Percentiles rank a stretch among this genome's conserved stretches.
Conservation (phyloP, 2,888 invertebrate species). For the Pomacea canaliculata region DNA sequence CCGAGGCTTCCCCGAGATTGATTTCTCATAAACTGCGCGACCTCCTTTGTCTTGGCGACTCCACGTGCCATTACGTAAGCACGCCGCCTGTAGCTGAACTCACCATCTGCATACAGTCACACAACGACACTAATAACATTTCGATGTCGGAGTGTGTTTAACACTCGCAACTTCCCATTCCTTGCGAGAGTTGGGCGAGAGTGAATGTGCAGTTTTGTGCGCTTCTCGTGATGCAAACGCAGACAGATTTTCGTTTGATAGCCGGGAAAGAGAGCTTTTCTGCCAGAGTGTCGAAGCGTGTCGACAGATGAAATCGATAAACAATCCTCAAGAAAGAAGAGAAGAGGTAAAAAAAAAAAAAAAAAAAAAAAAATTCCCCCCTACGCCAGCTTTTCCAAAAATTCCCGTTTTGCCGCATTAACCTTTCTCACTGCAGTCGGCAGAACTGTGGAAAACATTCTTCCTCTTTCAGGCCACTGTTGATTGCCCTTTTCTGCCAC, state of each 20-base stretch:
- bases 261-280: not conserved
- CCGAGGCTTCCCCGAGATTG: not conserved
- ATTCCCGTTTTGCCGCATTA: too few species aligned
- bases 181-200: not conserved
- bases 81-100: not conserved
- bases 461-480: too few species aligned
- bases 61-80: not conserved
- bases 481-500: too few species aligned
- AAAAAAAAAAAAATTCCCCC: too few species aligned
- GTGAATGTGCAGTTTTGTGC: not conserved
- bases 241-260: not conserved
- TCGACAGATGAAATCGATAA: slow-evolving; percentile 1
- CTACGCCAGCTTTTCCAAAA: too few species aligned
- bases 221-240: not conserved
- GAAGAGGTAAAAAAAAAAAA: too few species aligned
- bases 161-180: not conserved
- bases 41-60: not conserved
- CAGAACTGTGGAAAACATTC: too few species aligned
- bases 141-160: not conserved
- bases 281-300: not conserved
- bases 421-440: too few species aligned
- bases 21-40: not conserved
- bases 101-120: not conserved
- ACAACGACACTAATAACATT: not conserved
- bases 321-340: not conserved